Percentiles rank a stretch among this genome's conserved stretches.
Evolutionary conservation across 2,888 invertebrate genomes (phyloP).

Genomic region (Acheta domesticus): DNA sequence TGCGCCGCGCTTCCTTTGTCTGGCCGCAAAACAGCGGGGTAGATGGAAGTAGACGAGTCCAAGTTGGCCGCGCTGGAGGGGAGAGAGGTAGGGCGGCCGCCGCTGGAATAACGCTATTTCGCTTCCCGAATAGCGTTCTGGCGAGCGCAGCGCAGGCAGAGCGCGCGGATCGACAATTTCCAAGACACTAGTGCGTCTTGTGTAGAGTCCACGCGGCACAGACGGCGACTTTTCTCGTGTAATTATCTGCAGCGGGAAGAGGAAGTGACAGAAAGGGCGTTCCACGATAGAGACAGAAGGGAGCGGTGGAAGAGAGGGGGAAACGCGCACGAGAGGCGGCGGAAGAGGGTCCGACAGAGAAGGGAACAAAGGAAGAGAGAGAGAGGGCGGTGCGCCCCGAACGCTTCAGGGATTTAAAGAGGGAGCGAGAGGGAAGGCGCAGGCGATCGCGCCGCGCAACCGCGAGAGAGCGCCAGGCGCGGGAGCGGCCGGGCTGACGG

Average conservation of each 20-base stretch:
- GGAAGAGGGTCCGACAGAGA: not conserved
- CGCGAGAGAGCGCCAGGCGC: not conserved
- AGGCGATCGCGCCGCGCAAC: not conserved
- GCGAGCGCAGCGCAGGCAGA: too few species aligned
- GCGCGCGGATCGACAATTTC: too few species aligned
- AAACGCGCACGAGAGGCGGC: not conserved
- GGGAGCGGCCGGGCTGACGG: constrained; percentile 33
- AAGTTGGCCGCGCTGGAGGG: constrained; percentile 4
- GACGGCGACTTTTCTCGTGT: too few species aligned
- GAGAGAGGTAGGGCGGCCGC: constrained; percentile 28
- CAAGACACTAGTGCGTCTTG: too few species aligned
- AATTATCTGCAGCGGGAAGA: too few species aligned
- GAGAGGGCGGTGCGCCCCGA: not conserved
- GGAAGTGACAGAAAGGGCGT: not conserved
- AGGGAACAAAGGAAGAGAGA: too few species aligned
- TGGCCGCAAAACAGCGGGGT: constrained; percentile 35
- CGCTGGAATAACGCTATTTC: too few species aligned
- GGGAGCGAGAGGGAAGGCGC: not conserved
- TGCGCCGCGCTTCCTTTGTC: constrained; percentile 30
- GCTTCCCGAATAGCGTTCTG: too few species aligned
- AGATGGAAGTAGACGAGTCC: constrained; percentile 37
- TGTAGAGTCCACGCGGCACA: too few species aligned
- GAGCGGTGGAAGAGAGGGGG: not conserved
- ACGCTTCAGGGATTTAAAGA: not conserved
- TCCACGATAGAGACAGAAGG: not conserved